Base-by-base conservation (phyloP, 2,113 vertebrate species). In the Syrrhaptes paradoxus region DNA sequence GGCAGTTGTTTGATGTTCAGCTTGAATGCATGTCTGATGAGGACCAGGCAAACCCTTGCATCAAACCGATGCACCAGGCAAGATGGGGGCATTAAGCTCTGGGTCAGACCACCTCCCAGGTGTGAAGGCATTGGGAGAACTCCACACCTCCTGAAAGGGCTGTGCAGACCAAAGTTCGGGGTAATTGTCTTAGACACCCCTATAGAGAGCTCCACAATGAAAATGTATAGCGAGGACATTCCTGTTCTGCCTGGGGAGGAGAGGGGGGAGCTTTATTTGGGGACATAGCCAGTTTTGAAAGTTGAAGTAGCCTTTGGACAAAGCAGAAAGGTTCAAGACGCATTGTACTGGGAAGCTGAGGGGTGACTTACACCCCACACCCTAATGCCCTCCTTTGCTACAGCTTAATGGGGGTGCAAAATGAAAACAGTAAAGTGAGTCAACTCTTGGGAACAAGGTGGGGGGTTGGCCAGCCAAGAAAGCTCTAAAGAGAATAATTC, bases 1-100 rank as follows among this genome's bases (percentile, higher is more conserved):
- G 77, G 49, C 43, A 26, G 26, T 6, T 46, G 11, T 8, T 58
- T 57, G 32, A 8, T n/a, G 57, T 8, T 32, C 57, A 80, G 29
- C 48, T 36, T 10, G 45, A 52, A 62, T 0, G 0, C 8, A 6
- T 9, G 13, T 58, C n/a, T 7, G 7, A 43, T 41, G 31, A 28
- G 48, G 10, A 58, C 16, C 13, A 72, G 29, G 45, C 17, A 48
- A 89, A 25, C 36, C 17, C 10, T 36, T 48, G 26, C 8, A 18
- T 46, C 22, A 54, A 34, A 61, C 3, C 22, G 32, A 17, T 6
- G 16, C 2, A 3, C 51, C 34, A 48, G 41, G 52, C 46, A 41
- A 22, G 41, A 34, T 1, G 1, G 28, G 20, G 15, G 7, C 38
- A 63, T 45, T 4, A 34, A 66, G 41, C 32, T 72, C 29, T 65